These are phyloP conservation scores for Leucozona laternaria DNA, from an alignment of 2,888 invertebrate species.

Conservation along the genomic window DNA sequence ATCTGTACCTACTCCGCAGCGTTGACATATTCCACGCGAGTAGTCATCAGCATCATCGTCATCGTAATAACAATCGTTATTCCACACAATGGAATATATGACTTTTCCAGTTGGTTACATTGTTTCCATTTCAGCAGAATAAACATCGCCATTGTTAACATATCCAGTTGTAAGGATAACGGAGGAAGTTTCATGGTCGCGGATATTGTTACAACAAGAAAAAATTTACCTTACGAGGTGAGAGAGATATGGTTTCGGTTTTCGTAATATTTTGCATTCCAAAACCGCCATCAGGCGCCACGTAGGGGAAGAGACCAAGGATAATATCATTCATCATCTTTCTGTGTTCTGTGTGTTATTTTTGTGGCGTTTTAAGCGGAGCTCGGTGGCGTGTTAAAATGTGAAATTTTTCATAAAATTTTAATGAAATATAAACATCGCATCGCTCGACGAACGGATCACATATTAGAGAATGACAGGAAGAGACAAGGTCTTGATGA, in stretches of 20 bases:
- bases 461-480: slow-evolving; percentile 31
- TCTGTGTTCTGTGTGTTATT: slow-evolving; percentile 13
- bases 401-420: slow-evolving; percentile 24
- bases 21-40: slow-evolving; percentile 29
- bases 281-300: neutral
- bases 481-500: neutral
- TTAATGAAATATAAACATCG: slow-evolving; percentile 56
- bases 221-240: slow-evolving; percentile 1
- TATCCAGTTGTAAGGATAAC: slow-evolving; percentile 41
- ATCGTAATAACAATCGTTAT: slow-evolving; percentile 54
- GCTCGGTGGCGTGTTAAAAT: slow-evolving; percentile 14
- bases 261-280: slow-evolving; percentile 21
- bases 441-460: slow-evolving; percentile 34
- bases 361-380: slow-evolving; percentile 12
- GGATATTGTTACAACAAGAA: slow-evolving; percentile 1
- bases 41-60: slow-evolving; percentile 37
- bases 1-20: neutral
- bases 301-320: neutral
- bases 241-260: slow-evolving; percentile 14
- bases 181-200: slow-evolving; percentile 31
- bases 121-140: slow-evolving; percentile 62
- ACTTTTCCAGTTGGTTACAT: slow-evolving; percentile 70
- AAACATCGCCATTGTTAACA: slow-evolving; percentile 43
- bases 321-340: slow-evolving; percentile 51
- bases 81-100: slow-evolving; percentile 56